These are phyloP conservation scores for Drosophila hydei DNA, from an alignment of 1,140 invertebrate species.

Conservation along the genomic window DNA sequence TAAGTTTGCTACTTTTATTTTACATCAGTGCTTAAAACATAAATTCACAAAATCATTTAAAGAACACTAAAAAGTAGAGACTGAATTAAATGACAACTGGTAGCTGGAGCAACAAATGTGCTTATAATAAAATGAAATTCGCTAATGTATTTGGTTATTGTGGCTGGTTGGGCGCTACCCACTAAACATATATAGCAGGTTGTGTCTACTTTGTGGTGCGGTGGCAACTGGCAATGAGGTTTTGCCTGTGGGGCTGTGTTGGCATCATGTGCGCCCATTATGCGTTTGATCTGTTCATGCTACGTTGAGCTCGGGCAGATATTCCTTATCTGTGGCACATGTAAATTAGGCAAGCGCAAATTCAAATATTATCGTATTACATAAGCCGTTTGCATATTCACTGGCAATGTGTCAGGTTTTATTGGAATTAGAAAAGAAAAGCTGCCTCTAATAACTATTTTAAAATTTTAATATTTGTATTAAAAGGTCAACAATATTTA, in stretches of 20 bases:
- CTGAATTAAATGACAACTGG: constrained; percentile 25
- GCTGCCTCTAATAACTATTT: constrained; percentile 3
- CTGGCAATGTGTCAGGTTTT: constrained; percentile 31
- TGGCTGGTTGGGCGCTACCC: constrained; percentile 26
- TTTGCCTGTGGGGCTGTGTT: constrained; percentile 8
- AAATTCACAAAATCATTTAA: not conserved
- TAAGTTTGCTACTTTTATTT: too few relatives aligned
- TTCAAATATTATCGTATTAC: constrained; percentile 44
- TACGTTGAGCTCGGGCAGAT: constrained; percentile 50
- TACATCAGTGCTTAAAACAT: not conserved
- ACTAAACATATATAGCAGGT: constrained; percentile 16
- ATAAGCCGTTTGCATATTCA: constrained; percentile 52
- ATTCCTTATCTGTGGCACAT: constrained; percentile 57
- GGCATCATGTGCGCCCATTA: constrained; percentile 43
- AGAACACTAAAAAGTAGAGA: constrained; percentile 32
- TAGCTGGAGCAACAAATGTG: constrained; percentile 44
- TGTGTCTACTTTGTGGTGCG: not conserved
- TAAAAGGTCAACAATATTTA: too few relatives aligned
- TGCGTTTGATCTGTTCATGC: constrained; percentile 76
- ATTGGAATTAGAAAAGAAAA: constrained; percentile 26
- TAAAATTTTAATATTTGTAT: not conserved
- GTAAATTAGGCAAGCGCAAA: constrained; percentile 54
- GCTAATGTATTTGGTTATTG: constrained; percentile 40
- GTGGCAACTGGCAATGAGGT: not conserved
- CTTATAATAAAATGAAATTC: constrained; percentile 39